Evolutionary conservation across 2,797 vertebrate genomes (phyloP).

Genomic region (Agapornis canus): DNA sequence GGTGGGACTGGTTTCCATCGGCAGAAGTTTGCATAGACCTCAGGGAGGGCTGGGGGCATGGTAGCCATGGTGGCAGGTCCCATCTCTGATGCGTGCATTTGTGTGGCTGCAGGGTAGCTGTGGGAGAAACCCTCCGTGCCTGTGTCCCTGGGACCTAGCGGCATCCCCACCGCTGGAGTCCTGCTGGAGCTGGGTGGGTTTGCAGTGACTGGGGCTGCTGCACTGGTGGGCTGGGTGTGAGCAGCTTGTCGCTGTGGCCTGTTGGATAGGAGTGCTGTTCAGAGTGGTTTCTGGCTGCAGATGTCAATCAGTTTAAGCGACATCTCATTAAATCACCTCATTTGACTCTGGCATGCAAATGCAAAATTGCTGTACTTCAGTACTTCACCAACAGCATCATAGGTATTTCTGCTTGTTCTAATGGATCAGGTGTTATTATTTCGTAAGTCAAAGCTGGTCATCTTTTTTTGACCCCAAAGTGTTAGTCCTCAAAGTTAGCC

Average conservation of each 20-base stretch:
- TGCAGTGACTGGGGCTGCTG: accelerated
- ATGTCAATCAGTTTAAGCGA: not conserved
- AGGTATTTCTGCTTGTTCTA: not conserved
- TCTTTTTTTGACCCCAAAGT: not conserved
- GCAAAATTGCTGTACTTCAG: not conserved
- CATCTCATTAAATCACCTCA: not conserved
- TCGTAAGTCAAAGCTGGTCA: not conserved
- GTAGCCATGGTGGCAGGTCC: accelerated
- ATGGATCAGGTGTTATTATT: not conserved
- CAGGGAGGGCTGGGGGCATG: accelerated
- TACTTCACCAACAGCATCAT: not conserved
- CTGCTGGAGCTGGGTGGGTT: not conserved
- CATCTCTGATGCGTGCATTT: not conserved
- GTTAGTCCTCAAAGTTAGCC: not conserved
- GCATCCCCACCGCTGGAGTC: not conserved
- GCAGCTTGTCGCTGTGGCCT: not conserved
- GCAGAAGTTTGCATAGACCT: not conserved
- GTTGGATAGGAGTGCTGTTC: not conserved
- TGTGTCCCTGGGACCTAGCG: accelerated
- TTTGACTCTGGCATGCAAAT: not conserved
- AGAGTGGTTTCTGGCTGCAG: not conserved
- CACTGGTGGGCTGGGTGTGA: not conserved
- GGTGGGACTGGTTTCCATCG: not conserved
- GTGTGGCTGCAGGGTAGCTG: not conserved
- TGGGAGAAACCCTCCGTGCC: not conserved